Evolutionary conservation across 2,888 invertebrate genomes (phyloP), one percentile per base, ranked within the genome.

Genomic region (Bombylius discolor): DNA sequence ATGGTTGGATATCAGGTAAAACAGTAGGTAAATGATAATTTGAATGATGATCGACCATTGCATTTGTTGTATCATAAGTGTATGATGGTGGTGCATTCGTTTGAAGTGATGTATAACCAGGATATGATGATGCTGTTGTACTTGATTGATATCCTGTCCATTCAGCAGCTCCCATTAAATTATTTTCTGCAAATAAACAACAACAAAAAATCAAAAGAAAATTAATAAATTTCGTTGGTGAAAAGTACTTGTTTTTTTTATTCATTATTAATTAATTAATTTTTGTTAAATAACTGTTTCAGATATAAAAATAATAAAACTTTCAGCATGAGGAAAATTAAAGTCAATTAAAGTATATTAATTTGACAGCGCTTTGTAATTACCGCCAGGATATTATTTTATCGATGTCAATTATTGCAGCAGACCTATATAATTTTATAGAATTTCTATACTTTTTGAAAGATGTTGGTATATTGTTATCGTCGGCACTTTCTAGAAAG

Each of bases 141-240:
- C 77, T 69, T 34, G 67, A 62, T n/a, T 70, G 67, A 62, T 79
- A 80, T 7, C 81, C 81, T 62, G 80, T 80, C 81, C 81, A 81
- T 64, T 82, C 82, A 57, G 78, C 78, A 34, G 81, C 81, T 8
- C 80, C 81, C 63, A 81, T 77, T 64, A 82, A 77, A 67, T 80
- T 80, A 59, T 78, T 79, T 62, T 81, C 81, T 73, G 75, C 61
- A 75, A 74, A 59, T 58, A 63, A 62, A 61, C 61, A 52, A 59
- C 49, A 54, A 54, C 54, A 46, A 45, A 11, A 45, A 14, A 12
- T 23, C 23, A 23, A 23, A 2, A 23, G 23, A 23, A 23, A 23
- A 23, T 23, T 23, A 23, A 23, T 23, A 23, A 23, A 3, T 1
- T 23, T 23, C 23, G 3, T 23, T 23, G 23, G 3, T 23, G 3